Conservation (phyloP, 1,140 invertebrate genomes). For the Coptotermes formosanus region DNA sequence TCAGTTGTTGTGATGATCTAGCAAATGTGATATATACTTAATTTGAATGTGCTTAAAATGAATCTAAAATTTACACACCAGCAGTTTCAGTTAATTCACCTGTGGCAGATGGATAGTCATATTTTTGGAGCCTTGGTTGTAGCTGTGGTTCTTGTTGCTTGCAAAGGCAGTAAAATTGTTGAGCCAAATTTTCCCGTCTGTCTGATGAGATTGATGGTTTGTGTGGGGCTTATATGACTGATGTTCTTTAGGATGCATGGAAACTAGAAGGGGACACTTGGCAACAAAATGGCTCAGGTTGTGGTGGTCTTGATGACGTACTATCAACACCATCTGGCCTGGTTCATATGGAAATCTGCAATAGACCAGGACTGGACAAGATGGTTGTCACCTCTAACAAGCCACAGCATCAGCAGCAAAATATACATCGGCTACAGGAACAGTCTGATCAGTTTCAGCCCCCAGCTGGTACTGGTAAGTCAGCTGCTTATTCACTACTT, state of each 20-base stretch:
- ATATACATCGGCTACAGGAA: neutral
- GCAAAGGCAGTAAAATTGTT: too few species aligned
- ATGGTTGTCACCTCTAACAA: conserved; percentile 50
- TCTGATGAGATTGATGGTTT: too few species aligned
- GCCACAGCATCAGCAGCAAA: conserved; percentile 37
- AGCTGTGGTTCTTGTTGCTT: too few species aligned
- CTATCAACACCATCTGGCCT: conserved; percentile 44
- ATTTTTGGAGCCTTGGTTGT: too few species aligned
- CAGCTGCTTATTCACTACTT: neutral
- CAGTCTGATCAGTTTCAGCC: neutral
- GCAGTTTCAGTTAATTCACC: too few species aligned
- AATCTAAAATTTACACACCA: too few species aligned
- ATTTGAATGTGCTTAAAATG: too few species aligned
- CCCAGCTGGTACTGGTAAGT: neutral
- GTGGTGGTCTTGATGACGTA: conserved; percentile 38
- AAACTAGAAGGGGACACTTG: conserved; percentile 49
- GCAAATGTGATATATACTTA: too few species aligned
- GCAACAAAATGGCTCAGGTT: neutral
- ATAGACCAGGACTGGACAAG: conserved; percentile 58
- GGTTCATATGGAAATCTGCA: conserved; percentile 51
- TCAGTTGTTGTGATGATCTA: too few species aligned
- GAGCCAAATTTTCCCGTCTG: too few species aligned
- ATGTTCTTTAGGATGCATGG: conserved; percentile 60
- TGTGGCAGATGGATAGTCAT: too few species aligned
- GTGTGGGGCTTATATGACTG: conserved; percentile 1